Conservation (phyloP, 2,888 invertebrate species). For the Neelides folsomi region DNA sequence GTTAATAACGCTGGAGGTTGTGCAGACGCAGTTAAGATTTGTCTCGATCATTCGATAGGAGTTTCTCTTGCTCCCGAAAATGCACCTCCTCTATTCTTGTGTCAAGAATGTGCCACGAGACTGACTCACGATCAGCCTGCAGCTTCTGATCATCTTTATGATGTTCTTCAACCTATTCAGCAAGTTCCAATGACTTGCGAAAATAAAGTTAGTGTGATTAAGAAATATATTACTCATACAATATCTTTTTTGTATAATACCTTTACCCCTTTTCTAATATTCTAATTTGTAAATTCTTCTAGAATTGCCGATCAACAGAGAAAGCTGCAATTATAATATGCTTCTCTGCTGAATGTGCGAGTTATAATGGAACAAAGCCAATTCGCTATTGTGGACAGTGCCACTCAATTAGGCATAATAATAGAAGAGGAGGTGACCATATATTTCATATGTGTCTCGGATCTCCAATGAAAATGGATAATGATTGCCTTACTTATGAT, state of each 20-base stretch:
- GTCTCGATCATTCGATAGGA: constrained; percentile 82
- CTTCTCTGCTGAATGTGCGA: constrained; percentile 88
- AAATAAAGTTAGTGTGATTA: constrained; percentile 67
- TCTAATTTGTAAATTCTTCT: constrained; percentile 33
- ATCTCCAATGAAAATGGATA: constrained; percentile 76
- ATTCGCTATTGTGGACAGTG: constrained; percentile 85
- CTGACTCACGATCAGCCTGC: constrained; percentile 66
- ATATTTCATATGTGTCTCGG: constrained; percentile 76
- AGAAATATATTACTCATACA: too few relatives aligned
- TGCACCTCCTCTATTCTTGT: constrained; percentile 88
- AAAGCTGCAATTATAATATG: constrained; percentile 91
- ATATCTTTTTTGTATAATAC: too few relatives aligned
- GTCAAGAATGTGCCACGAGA: constrained; percentile 89
- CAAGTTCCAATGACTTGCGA: constrained; percentile 91
- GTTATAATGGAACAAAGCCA: constrained; percentile 90
- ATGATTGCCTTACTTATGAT: constrained; percentile 81
- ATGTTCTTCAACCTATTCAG: constrained; percentile 81
- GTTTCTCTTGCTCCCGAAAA: constrained; percentile 67
- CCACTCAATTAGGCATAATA: constrained; percentile 76
- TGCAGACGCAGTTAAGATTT: constrained; percentile 82
- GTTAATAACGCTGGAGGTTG: constrained; percentile 58
- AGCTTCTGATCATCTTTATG: constrained; percentile 68
- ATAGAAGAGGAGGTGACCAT: constrained; percentile 73
- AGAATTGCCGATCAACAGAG: constrained; percentile 84
- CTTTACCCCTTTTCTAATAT: too few relatives aligned